A percentile compares a stretch with the other conserved stretches of the same genome.
phyloP scores from a whole-genome alignment of 2,797 vertebrate genomes.

The Gallinago nigripennis region DNA sequence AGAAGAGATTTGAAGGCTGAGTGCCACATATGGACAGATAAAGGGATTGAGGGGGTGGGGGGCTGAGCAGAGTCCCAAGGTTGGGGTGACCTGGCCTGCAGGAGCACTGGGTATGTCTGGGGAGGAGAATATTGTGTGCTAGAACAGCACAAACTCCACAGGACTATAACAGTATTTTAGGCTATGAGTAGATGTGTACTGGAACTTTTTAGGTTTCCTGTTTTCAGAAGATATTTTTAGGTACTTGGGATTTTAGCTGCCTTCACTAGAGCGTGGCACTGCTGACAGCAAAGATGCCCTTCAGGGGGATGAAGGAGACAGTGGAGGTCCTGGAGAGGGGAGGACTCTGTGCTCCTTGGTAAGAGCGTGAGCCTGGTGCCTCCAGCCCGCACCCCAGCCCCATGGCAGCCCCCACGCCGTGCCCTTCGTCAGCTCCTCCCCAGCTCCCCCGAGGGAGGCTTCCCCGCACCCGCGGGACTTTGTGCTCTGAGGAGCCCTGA shows the following conservation, averaged over 20 bases:
- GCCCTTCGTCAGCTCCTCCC: neutral
- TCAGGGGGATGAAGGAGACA: neutral
- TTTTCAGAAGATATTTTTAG: neutral
- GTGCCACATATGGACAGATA: neutral
- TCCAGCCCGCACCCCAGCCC: neutral
- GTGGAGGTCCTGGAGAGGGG: neutral
- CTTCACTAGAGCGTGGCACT: neutral
- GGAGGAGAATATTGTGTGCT: neutral
- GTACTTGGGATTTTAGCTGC: neutral
- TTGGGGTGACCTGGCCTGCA: neutral
- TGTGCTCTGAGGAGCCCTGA: neutral
- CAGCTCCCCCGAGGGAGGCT: neutral
- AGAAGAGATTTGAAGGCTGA: slow-evolving; percentile 18
- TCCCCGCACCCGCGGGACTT: neutral
- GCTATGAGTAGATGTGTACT: neutral
- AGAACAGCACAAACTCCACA: neutral
- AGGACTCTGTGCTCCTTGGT: neutral
- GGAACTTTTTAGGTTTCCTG: neutral
- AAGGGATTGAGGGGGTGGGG: neutral
- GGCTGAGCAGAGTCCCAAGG: neutral
- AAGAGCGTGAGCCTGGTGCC: neutral
- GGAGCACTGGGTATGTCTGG: rapidly evolving
- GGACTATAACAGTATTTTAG: neutral
- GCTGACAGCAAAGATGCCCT: neutral
- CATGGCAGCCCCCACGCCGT: neutral